A percentile compares a stretch with the other conserved stretches of the same genome.
These are phyloP conservation scores for Incurvaria masculella DNA, from an alignment of 2,888 invertebrate species.

Conservation along the genomic window DNA sequence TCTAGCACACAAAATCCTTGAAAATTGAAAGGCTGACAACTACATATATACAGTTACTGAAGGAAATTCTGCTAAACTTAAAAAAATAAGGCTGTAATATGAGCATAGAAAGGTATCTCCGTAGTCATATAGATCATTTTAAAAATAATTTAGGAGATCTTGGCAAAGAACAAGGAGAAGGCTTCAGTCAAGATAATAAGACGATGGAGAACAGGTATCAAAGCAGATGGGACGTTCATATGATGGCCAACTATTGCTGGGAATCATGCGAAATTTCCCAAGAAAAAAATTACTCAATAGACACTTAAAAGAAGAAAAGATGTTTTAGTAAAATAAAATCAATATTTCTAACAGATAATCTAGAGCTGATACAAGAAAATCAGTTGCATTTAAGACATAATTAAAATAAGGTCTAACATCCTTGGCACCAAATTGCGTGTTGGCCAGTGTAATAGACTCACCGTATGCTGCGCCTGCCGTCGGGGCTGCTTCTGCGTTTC, in stretches of 20 bases:
- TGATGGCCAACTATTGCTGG: slow-evolving; percentile 3
- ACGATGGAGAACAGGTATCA: slow-evolving; percentile 4
- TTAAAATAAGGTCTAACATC: too few relatives aligned
- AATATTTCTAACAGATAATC: not conserved
- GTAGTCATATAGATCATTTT: slow-evolving; percentile 1
- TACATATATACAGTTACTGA: slow-evolving; percentile 1
- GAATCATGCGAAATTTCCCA: slow-evolving; percentile 5
- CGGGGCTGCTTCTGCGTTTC: slow-evolving; percentile 43
- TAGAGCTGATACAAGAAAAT: slow-evolving; percentile 1
- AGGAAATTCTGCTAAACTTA: not conserved
- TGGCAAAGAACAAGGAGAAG: slow-evolving; percentile 2
- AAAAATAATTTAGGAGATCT: not conserved
- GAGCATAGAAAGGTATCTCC: slow-evolving; percentile 1
- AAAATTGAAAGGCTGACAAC: slow-evolving; percentile 3
- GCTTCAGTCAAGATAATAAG: not conserved
- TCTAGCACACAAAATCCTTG: slow-evolving; percentile 6
- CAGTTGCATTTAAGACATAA: not conserved
- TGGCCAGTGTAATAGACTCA: too few relatives aligned
- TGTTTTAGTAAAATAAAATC: not conserved
- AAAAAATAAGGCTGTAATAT: slow-evolving; percentile 5
- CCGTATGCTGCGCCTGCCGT: slow-evolving; percentile 46
- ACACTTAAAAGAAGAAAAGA: too few relatives aligned
- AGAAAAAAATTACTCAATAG: slow-evolving; percentile 1
- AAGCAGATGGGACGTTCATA: slow-evolving; percentile 5
- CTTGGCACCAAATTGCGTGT: too few relatives aligned